Evolutionary conservation across 2,888 invertebrate genomes (phyloP), one percentile per base, ranked within the genome.

Genomic region (Chymomyza procnemis): DNA sequence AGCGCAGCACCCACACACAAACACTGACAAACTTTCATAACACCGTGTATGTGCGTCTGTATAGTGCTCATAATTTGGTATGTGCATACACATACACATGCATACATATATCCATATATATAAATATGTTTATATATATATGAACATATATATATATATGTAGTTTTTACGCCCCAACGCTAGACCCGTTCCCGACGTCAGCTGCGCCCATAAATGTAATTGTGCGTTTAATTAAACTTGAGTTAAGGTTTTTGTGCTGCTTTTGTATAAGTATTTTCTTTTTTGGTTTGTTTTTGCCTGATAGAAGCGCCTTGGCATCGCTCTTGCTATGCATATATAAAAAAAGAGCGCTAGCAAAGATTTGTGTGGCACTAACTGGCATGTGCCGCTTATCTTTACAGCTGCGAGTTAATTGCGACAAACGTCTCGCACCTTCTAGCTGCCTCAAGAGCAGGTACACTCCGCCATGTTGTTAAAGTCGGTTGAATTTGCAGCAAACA

Each of bases 1-100:
- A 30, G 30, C 56, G 26, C 26, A 56, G 54, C 71, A 66, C 73
- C 61, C 69, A 68, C 52, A 69, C 65, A 67, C 68, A 69, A 21
- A 68, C 60, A 68, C 64, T 67, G 30, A n/a, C 74, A 86, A 80
- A 82, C 82, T 88, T 88, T 88, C 88, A 88, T 82, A 88, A 88
- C 87, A 84, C 69, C 66, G 62, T 54, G 54, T 18, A 14, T 34
- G 30, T 54, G 19, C 30, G 62, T 73, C 60, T 84, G 75, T 76
- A 62, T 72, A 67, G 34, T 12, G 34, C 34, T 41, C 34, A 41
- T 41, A 41, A 41, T 55, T 9, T 16, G 8, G 22, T 41, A 22
- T 50, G 58, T 52, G 77, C 65, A 50, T 67, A 67, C 66, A 62
- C 73, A 34, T 64, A 65, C 61, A 64, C 69, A 69, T 57, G 18